phyloP scores from a whole-genome alignment of 2,113 vertebrate species.

The Theropithecus gelada region DNA sequence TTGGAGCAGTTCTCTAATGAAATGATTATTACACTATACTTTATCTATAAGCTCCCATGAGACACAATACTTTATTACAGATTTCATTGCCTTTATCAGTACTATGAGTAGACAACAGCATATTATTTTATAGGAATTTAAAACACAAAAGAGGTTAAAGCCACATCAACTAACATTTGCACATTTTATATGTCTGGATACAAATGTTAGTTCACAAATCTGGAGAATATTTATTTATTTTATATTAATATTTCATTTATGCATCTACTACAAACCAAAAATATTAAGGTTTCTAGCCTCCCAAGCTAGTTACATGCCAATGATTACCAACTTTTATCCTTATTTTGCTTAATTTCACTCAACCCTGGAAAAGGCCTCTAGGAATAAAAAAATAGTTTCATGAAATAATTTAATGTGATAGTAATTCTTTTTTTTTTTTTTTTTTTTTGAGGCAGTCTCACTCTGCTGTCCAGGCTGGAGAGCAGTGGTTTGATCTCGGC shows the following conservation, averaged over 20 bases:
- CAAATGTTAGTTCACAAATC: neutral
- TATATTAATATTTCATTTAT: neutral
- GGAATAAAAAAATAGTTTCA: neutral
- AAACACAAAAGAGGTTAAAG: neutral
- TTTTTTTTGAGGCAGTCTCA: too few species aligned
- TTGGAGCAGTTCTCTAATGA: neutral
- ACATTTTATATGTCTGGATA: neutral
- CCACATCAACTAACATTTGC: neutral
- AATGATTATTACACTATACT: slow-evolving; percentile 10
- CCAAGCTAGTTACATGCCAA: neutral
- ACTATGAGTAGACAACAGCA: neutral
- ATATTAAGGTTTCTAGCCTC: neutral
- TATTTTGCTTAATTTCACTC: slow-evolving; percentile 7
- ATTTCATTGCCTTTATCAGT: neutral
- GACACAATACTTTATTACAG: neutral
- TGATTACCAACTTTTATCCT: neutral
- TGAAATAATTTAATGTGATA: neutral
- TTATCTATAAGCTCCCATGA: neutral
- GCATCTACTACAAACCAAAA: neutral
- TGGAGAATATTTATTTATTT: neutral
- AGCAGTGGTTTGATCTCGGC: too few species aligned
- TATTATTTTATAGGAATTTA: neutral
- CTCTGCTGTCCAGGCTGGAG: too few species aligned
- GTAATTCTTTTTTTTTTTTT: too few species aligned
- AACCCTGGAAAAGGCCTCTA: neutral